These are phyloP conservation scores for Jacana jacana DNA, from an alignment of 2,113 vertebrate genomes.

Conservation along the genomic window DNA sequence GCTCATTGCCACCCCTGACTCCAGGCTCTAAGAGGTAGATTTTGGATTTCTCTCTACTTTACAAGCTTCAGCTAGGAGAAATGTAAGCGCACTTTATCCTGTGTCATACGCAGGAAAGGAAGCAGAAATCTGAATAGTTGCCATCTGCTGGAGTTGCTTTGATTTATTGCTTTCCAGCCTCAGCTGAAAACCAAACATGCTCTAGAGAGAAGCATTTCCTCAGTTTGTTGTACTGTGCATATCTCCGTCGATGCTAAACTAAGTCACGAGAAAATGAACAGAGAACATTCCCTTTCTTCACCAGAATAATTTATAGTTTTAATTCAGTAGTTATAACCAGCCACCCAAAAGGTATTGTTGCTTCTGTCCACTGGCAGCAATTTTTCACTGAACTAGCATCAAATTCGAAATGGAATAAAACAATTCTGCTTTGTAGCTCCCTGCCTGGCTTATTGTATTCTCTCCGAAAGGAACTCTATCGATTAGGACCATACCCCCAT, in stretches of 20 bases:
- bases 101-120: background rate
- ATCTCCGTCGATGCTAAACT: background rate
- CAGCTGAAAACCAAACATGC: conserved; percentile 22
- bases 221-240: background rate
- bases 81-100: background rate
- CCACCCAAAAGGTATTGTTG: background rate
- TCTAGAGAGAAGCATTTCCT: conserved; percentile 4
- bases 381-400: background rate
- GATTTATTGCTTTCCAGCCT: conserved; percentile 35
- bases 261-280: background rate
- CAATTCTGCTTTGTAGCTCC: background rate
- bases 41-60: background rate
- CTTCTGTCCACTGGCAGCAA: background rate
- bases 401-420: background rate
- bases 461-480: background rate
- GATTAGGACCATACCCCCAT: background rate
- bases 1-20: background rate
- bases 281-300: background rate
- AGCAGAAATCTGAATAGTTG: conserved; percentile 15
- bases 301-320: background rate
- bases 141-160: conserved; percentile 27
- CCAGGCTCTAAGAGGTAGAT: background rate
- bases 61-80: background rate
- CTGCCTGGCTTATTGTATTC: background rate
- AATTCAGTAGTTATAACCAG: background rate